Base-by-base conservation (phyloP, 1,140 invertebrate genomes). In the Panulirus ornatus region DNA sequence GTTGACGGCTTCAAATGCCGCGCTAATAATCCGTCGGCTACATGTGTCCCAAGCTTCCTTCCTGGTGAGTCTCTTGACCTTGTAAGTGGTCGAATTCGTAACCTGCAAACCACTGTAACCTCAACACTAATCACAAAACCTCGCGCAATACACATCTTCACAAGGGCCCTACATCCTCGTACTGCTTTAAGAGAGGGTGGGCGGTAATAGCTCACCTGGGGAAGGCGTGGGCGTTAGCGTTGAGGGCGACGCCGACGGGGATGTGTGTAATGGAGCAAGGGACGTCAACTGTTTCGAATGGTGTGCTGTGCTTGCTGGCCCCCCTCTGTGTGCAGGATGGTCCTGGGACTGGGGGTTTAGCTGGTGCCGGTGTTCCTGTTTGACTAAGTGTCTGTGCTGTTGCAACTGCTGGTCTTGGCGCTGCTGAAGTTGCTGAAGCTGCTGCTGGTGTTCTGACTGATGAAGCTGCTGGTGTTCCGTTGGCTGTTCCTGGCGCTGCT, bases 141-240 rank as follows among this genome's bases (percentile, higher is more conserved):
- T n/a, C n/a, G n/a, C n/a, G n/a, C n/a, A n/a, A n/a, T n/a, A n/a
- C n/a, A n/a, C n/a, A n/a, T n/a, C n/a, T n/a, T n/a, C n/a, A n/a
- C n/a, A n/a, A n/a, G n/a, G n/a, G n/a, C n/a, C n/a, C n/a, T n/a
- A n/a, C n/a, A n/a, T n/a, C n/a, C n/a, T n/a, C n/a, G n/a, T n/a
- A n/a, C n/a, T n/a, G n/a, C n/a, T n/a, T n/a, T n/a, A n/a, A n/a
- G 51, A 22, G 51, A 58, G n/a, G 34, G 71, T 34, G 22, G 71
- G 36, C 36, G 42, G 42, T 40, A 0, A 22, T 75, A n/a, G 40
- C 75, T 78, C 75, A 78, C 75, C 75, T 78, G 75, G 75, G 19
- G 75, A 78, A 27, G 75, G 40, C 40, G 75, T 78, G 71, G 71
- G 16, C 0, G 71, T 5, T 16, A 19, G 75, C 14, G 27, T 14